Evolutionary conservation across 1,140 invertebrate genomes (phyloP).

Genomic region (Sipha flava): DNA sequence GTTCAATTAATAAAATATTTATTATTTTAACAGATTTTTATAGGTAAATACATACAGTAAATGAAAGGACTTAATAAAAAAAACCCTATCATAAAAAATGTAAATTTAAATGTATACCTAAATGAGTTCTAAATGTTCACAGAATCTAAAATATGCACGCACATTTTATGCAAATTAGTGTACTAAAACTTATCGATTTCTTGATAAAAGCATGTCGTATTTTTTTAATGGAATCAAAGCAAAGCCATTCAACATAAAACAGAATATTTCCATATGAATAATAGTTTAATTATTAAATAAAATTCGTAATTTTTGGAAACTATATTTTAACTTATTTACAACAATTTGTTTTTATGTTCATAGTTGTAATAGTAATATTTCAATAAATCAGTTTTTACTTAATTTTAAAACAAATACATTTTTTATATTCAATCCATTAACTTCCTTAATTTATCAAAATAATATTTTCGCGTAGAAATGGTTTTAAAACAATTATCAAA

Average conservation of each 20-base stretch:
- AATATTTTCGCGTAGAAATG: too few species aligned
- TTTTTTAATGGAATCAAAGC: background rate
- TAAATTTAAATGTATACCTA: background rate
- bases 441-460: too few species aligned
- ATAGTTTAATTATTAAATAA: too few species aligned
- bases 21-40: background rate
- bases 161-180: slow-evolving; percentile 19
- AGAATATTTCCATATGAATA: too few species aligned
- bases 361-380: too few species aligned
- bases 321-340: too few species aligned
- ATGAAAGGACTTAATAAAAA: background rate
- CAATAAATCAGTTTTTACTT: too few species aligned
- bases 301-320: too few species aligned
- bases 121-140: background rate
- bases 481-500: too few species aligned
- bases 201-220: background rate
- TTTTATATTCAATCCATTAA: too few species aligned
- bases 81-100: background rate
- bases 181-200: background rate
- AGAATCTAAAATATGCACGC: background rate
- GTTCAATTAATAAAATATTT: background rate
- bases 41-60: background rate
- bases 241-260: background rate
- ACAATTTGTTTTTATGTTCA: too few species aligned
- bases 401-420: too few species aligned